Conservation (phyloP, 1,140 invertebrate genomes). For the Eulimnadia texana region DNA sequence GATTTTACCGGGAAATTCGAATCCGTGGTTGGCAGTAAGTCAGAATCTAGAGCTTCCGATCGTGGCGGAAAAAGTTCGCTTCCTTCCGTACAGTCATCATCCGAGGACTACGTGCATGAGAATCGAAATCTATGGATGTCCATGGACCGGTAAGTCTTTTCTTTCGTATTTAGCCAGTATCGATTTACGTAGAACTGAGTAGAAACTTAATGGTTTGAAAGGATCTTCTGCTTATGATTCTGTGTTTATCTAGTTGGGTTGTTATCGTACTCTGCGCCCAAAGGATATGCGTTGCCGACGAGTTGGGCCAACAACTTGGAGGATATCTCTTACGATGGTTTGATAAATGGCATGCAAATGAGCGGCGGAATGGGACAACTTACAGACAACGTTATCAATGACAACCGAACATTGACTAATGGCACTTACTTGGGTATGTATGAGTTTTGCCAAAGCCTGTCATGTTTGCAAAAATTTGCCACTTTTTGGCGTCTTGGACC, state of each 20-base stretch:
- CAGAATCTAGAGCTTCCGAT: conserved; percentile 59
- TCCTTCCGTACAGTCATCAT: conserved; percentile 68
- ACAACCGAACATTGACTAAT: conserved; percentile 8
- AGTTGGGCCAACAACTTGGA: conserved; percentile 34
- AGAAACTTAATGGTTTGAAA: no score
- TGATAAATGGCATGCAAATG: conserved; percentile 25
- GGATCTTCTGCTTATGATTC: not conserved
- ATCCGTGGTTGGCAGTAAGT: conserved; percentile 62
- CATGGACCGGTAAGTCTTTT: conserved; percentile 52
- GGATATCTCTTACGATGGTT: conserved; percentile 40
- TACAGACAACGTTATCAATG: conserved; percentile 31
- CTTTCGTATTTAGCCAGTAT: no score
- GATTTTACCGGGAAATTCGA: conserved; percentile 62
- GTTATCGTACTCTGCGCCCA: conserved; percentile 22
- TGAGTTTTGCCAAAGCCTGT: not conserved
- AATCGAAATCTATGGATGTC: conserved; percentile 65
- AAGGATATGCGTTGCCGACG: conserved; percentile 35
- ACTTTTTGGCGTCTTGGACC: no score
- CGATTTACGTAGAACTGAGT: no score
- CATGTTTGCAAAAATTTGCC: no score
- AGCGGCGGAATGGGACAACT: conserved; percentile 37
- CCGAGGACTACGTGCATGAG: conserved; percentile 71
- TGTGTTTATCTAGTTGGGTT: not conserved
- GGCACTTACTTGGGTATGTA: conserved; percentile 4
- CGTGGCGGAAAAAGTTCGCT: conserved; percentile 59